phyloP scores from a whole-genome alignment of 2,113 vertebrate species.

The Catharus minimus region DNA sequence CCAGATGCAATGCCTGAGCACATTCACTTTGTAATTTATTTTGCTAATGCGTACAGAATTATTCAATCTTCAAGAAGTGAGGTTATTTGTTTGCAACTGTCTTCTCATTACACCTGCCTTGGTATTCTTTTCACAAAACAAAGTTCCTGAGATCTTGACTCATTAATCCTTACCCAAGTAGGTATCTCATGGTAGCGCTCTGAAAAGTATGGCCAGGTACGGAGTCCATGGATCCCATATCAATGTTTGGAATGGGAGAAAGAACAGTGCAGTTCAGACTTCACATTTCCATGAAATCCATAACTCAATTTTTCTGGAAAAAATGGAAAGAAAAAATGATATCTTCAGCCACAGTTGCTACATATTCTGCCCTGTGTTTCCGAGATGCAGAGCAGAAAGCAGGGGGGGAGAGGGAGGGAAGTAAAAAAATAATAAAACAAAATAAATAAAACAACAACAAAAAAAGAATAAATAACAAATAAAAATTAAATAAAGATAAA shows the following conservation, averaged over 20 bases:
- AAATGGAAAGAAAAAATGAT: neutral
- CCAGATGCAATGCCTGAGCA: neutral
- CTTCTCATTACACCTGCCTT: neutral
- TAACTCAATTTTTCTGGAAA: neutral
- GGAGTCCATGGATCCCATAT: neutral
- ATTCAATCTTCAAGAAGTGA: neutral
- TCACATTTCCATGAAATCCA: neutral
- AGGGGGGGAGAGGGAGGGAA: no score
- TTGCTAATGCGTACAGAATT: neutral
- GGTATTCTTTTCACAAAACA: neutral
- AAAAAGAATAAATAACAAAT: no score
- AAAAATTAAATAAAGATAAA: no score
- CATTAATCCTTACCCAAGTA: neutral
- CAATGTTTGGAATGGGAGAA: neutral
- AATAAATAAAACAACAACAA: no score
- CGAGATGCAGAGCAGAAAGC: neutral
- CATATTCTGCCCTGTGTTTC: neutral
- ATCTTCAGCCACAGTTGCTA: neutral
- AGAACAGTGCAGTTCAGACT: neutral
- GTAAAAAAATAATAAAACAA: no score
- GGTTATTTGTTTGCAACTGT: neutral
- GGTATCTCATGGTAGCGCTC: neutral
- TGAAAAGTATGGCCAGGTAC: neutral
- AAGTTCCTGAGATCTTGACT: neutral
- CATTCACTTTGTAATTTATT: conserved; percentile 17